These are phyloP conservation scores for Eucera pruinosa DNA, from an alignment of 2,888 invertebrate species.

Conservation along the genomic window DNA sequence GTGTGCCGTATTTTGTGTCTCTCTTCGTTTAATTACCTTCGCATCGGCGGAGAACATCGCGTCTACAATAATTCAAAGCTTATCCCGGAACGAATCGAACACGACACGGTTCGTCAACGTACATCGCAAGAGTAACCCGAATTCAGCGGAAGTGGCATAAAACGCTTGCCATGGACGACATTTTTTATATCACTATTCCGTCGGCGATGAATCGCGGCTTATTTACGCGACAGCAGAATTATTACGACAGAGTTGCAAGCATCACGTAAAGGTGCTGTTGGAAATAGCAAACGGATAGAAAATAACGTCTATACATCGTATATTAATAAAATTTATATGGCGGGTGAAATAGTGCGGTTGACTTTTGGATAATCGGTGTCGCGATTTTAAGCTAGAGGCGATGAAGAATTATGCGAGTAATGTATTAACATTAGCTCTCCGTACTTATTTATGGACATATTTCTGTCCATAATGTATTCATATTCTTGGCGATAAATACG, in stretches of 20 bases:
- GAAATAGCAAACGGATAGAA: background rate
- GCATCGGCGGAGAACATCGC: background rate
- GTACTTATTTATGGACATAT: background rate
- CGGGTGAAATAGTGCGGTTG: constrained; percentile 3
- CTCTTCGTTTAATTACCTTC: constrained; percentile 28
- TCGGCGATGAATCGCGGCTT: constrained; percentile 8
- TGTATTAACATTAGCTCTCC: constrained; percentile 15
- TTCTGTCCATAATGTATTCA: background rate
- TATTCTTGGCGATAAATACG: constrained; percentile 12
- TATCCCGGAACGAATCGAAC: constrained; percentile 31
- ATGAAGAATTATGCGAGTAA: constrained; percentile 10
- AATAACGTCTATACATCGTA: constrained; percentile 3
- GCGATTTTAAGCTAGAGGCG: constrained; percentile 2
- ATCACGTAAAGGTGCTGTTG: background rate
- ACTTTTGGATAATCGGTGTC: constrained; percentile 22
- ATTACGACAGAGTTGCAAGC: constrained; percentile 15
- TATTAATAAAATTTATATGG: constrained; percentile 13
- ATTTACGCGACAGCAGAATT: constrained; percentile 2
- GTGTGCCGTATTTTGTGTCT: constrained; percentile 8
- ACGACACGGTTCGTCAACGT: constrained; percentile 6
- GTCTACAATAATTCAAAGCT: constrained; percentile 47
- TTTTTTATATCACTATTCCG: background rate
- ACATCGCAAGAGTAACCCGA: background rate
- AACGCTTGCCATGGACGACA: constrained; percentile 22
- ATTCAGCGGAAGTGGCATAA: background rate